A percentile compares a stretch with the other conserved stretches of the same genome.
Evolutionary conservation across 1,140 invertebrate species (phyloP).

Genomic region (Thaumetopoea pityocampa): DNA sequence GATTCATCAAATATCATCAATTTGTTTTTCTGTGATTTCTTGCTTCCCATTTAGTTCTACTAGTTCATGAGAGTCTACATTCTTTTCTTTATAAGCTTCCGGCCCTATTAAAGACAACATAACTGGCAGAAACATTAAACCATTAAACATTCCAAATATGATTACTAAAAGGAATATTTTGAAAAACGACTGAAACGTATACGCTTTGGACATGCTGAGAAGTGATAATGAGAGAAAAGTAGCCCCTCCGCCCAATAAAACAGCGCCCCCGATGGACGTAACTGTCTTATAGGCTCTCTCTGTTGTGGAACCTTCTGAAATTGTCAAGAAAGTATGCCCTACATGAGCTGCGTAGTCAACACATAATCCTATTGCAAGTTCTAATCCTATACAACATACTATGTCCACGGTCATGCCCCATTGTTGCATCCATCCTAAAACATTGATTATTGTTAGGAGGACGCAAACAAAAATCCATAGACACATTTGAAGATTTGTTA

Average conservation of each 20-base stretch:
- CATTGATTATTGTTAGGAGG: constrained; percentile 85
- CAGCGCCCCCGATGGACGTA: constrained; percentile 86
- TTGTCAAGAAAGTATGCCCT: constrained; percentile 86
- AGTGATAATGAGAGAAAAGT: constrained; percentile 87
- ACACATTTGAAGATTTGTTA: constrained; percentile 87
- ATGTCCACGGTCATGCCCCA: constrained; percentile 92
- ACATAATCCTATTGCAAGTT: constrained; percentile 91
- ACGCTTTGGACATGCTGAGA: constrained; percentile 83
- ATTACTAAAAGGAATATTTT: constrained; percentile 88
- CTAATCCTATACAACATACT: constrained; percentile 89
- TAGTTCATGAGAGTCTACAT: constrained; percentile 34
- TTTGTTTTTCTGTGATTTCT: constrained; percentile 29
- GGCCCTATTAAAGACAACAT: constrained; percentile 85
- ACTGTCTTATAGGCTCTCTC: constrained; percentile 83
- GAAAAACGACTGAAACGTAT: constrained; percentile 88
- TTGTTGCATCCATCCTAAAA: constrained; percentile 87
- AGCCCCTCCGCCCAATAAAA: constrained; percentile 87
- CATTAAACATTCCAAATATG: constrained; percentile 85
- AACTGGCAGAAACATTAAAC: constrained; percentile 85
- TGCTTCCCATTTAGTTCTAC: constrained; percentile 51
- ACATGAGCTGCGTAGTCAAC: constrained; percentile 94
- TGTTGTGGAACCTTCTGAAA: constrained; percentile 72
- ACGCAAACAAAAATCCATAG: constrained; percentile 88
- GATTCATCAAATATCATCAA: constrained; percentile 21
- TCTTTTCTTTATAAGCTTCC: constrained; percentile 54